Evolutionary conservation across 2,888 invertebrate genomes (phyloP).

Genomic region (Limenitis arthemis): DNA sequence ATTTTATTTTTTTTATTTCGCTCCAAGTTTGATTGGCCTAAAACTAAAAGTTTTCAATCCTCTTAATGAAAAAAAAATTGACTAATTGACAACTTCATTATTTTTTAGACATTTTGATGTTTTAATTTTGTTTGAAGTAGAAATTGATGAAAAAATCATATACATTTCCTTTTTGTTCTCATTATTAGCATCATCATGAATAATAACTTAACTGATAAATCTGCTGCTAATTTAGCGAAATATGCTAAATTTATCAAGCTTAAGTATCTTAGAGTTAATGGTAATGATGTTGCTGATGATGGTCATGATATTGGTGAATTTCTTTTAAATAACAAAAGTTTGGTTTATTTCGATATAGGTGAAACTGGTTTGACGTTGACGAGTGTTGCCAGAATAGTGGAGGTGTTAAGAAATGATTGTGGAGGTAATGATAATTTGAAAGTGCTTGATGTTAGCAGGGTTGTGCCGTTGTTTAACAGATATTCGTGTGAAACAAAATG

Average conservation of each 20-base stretch:
- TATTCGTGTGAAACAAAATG: slow-evolving; percentile 59
- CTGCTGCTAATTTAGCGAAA: slow-evolving; percentile 46
- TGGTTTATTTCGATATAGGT: slow-evolving; percentile 69
- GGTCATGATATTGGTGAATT: slow-evolving; percentile 65
- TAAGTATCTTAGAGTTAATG: slow-evolving; percentile 67
- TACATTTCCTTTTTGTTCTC: too few relatives aligned
- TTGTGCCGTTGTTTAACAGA: slow-evolving; percentile 48
- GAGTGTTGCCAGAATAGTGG: slow-evolving; percentile 68
- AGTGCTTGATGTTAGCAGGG: slow-evolving; percentile 54
- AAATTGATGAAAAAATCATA: not conserved
- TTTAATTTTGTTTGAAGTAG: too few relatives aligned
- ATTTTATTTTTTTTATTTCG: too few relatives aligned
- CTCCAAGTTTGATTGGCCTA: too few relatives aligned
- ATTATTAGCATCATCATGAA: too few relatives aligned
- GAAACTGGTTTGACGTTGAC: slow-evolving; percentile 71
- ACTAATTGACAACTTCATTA: too few relatives aligned
- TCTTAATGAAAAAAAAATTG: too few relatives aligned
- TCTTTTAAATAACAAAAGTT: slow-evolving; percentile 50
- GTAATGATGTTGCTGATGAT: slow-evolving; percentile 71
- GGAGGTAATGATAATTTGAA: slow-evolving; percentile 43
- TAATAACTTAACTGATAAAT: slow-evolving; percentile 62
- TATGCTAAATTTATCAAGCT: slow-evolving; percentile 55
- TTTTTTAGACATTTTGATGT: too few relatives aligned
- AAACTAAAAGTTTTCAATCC: too few relatives aligned
- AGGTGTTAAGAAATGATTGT: slow-evolving; percentile 55